Conservation (phyloP, 2,888 invertebrate species). For the Polyploca ridens region DNA sequence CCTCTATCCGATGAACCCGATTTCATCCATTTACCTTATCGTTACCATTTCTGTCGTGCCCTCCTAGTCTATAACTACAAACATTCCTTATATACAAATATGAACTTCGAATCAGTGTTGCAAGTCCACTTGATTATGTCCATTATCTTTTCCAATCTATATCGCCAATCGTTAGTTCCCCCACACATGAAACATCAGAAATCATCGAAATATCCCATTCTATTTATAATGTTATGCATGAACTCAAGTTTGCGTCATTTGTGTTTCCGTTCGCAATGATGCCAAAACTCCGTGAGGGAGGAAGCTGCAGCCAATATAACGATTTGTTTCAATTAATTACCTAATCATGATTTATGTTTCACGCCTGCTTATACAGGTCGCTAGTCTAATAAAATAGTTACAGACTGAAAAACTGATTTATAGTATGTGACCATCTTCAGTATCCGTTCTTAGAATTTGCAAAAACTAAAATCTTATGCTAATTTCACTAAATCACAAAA, state of each 20-base stretch:
- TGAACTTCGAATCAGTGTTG: neutral
- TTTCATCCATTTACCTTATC: too few species aligned
- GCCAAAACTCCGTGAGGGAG: slow-evolving; percentile 29
- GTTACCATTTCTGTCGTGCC: too few species aligned
- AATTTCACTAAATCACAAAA: too few species aligned
- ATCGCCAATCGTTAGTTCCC: neutral
- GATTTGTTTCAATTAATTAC: slow-evolving; percentile 43
- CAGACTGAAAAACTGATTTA: neutral
- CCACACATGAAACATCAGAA: neutral
- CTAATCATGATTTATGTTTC: slow-evolving; percentile 21
- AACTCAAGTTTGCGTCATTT: slow-evolving; percentile 49
- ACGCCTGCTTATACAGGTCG: slow-evolving; percentile 10
- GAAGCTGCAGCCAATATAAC: slow-evolving; percentile 32
- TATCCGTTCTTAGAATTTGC: too few species aligned
- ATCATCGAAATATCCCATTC: slow-evolving; percentile 17
- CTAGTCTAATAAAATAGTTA: neutral
- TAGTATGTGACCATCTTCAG: too few species aligned
- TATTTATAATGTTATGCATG: slow-evolving; percentile 42
- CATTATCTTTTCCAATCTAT: slow-evolving; percentile 4
- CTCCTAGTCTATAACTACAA: too few species aligned
- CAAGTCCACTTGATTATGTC: neutral
- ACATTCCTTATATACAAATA: too few species aligned
- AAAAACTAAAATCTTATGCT: too few species aligned
- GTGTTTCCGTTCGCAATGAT: slow-evolving; percentile 45
- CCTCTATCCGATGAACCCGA: too few species aligned